Conservation (phyloP, 1,140 invertebrate species). For the Agrypnia vestita region DNA sequence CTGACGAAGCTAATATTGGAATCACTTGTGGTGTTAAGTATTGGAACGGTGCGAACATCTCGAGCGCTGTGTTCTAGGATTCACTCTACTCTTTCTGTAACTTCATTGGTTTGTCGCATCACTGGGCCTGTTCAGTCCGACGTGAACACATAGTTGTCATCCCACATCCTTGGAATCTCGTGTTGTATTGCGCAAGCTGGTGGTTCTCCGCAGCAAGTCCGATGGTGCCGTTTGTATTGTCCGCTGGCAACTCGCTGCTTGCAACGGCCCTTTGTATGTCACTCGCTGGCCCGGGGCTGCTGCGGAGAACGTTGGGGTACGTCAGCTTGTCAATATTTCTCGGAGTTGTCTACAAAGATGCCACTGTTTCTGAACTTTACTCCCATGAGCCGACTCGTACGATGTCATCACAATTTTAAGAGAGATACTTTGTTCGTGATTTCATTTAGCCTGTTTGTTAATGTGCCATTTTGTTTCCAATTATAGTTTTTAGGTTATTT, state of each 20-base stretch:
- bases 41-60: slow-evolving; percentile 29
- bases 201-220: slow-evolving; percentile 23
- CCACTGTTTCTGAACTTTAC: not conserved
- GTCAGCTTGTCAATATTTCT: slow-evolving; percentile 31
- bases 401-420: slow-evolving; percentile 37
- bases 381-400: not conserved
- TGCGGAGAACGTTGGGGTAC: slow-evolving; percentile 7
- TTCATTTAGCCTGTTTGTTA: slow-evolving; percentile 65
- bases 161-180: not conserved
- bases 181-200: slow-evolving; percentile 29
- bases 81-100: slow-evolving; percentile 3
- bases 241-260: not conserved
- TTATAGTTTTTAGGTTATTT: slow-evolving; percentile 76
- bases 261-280: too few species aligned
- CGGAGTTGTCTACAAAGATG: slow-evolving; percentile 2
- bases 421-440: slow-evolving; percentile 73
- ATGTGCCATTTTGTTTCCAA: slow-evolving; percentile 48
- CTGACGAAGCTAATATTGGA: slow-evolving; percentile 56
- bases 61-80: slow-evolving; percentile 17
- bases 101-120: slow-evolving; percentile 18
- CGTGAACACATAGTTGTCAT: not conserved
- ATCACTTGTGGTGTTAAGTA: slow-evolving; percentile 42
- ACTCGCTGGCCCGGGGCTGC: slow-evolving; percentile 3
- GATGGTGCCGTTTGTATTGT: not conserved
- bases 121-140: not conserved